Conservation (phyloP, 1,140 invertebrate species). For the Drosophila chauvacae region DNA sequence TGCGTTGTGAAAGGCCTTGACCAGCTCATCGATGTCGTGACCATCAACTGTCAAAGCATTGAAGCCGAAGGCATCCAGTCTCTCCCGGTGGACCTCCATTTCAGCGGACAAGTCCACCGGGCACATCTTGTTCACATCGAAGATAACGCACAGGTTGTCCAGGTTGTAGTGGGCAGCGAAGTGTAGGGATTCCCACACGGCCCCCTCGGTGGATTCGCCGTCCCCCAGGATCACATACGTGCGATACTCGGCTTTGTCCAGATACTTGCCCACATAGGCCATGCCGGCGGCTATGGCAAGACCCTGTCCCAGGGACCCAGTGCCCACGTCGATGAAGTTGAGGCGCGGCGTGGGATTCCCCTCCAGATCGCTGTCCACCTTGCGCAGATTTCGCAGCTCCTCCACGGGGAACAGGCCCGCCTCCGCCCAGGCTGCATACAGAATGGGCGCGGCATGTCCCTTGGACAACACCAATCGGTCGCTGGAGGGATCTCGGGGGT, state of each 20-base stretch:
- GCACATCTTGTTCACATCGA: constrained; percentile 98
- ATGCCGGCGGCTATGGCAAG: constrained; percentile 97
- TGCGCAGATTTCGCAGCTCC: constrained; percentile 95
- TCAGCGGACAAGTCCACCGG: constrained; percentile 97
- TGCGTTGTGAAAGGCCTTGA: constrained; percentile 94
- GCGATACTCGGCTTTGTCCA: constrained; percentile 96
- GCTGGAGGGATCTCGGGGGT: constrained; percentile 94
- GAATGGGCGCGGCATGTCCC: constrained; percentile 98
- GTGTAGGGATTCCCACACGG: constrained; percentile 98
- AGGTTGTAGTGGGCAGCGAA: constrained; percentile 98
- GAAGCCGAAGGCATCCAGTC: constrained; percentile 96
- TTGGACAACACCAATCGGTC: constrained; percentile 99
- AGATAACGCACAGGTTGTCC: constrained; percentile 98
- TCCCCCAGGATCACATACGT: constrained; percentile 98
- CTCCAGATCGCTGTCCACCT: constrained; percentile 97
- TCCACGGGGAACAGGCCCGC: constrained; percentile 94
- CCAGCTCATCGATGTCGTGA: constrained; percentile 96
- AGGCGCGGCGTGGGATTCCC: constrained; percentile 99
- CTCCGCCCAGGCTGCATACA: constrained; percentile 99
- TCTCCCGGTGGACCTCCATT: constrained; percentile 94
- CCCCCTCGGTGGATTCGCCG: constrained; percentile 99
- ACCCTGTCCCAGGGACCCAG: constrained; percentile 98
- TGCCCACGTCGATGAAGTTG: constrained; percentile 99
- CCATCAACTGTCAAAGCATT: constrained; percentile 98
- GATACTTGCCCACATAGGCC: constrained; percentile 99